Percentiles rank a stretch among this genome's conserved stretches.
Evolutionary conservation across 1,140 invertebrate genomes (phyloP).

Genomic region (Drosophila funebris): DNA sequence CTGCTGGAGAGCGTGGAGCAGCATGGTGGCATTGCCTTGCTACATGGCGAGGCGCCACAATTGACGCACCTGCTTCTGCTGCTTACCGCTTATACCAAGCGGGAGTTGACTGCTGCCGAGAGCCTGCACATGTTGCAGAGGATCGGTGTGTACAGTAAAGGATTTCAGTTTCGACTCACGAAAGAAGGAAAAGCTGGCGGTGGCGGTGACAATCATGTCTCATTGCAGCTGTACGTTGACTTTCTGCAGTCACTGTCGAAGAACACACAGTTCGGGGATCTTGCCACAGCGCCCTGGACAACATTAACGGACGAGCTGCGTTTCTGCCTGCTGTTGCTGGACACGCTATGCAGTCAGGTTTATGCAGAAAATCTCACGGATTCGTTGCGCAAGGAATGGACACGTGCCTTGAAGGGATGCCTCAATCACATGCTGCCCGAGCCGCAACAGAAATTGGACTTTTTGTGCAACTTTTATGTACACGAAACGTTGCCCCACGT

Average conservation of each 20-base stretch:
- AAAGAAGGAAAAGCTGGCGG: conserved; percentile 21
- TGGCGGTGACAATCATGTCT: conserved; percentile 30
- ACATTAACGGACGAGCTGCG: conserved; percentile 42
- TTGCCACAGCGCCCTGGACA: conserved; percentile 50
- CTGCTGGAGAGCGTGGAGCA: conserved; percentile 60
- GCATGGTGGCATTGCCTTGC: conserved; percentile 47
- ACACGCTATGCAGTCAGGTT: conserved; percentile 27
- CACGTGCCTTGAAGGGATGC: conserved; percentile 47
- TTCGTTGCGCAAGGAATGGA: conserved; percentile 54
- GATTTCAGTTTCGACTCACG: conserved; percentile 30
- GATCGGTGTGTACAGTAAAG: conserved; percentile 29
- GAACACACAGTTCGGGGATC: conserved; percentile 51
- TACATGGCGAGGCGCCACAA: conserved; percentile 47
- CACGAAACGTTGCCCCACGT: conserved; percentile 48
- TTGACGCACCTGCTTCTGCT: conserved; percentile 68
- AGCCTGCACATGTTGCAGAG: conserved; percentile 54
- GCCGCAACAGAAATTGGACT: conserved; percentile 84
- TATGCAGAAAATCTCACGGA: conserved; percentile 5
- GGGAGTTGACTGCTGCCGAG: conserved; percentile 33
- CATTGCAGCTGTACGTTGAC: conserved; percentile 65
- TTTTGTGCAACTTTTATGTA: conserved; percentile 84
- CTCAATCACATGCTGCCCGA: conserved; percentile 83
- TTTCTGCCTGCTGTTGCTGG: conserved; percentile 50
- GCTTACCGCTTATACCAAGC: conserved; percentile 66
- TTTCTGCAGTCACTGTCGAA: conserved; percentile 52